Base-by-base conservation (phyloP, 2,113 vertebrate species). In the Archilochus colubris region DNA sequence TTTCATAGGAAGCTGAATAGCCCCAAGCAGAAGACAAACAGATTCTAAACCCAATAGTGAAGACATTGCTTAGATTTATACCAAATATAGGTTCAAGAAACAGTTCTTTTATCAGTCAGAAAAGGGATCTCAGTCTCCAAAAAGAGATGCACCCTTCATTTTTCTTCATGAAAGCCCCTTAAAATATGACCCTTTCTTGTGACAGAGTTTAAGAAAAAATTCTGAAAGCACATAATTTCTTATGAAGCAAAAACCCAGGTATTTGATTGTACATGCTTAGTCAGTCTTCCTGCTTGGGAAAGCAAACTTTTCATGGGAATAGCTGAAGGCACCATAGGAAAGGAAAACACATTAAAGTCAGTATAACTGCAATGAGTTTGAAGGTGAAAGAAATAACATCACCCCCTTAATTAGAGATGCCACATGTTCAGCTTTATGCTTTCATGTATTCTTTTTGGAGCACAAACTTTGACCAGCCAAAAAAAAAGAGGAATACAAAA, bases 1-100 rank as follows among this genome's bases (percentile, higher is more conserved):
- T 97, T 96, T 95, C 74, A 95, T 89, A 92, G 78, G 80, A 82
- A 91, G 83, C 21, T 94, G 66, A 96, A 95, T 68, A 92, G 91
- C 91, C 93, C 77, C 81, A 91, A 95, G 95, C 86, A 96, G 91
- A 92, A 95, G 74, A 79, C 80, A 95, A 80, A 76, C 80, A 53
- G 66, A 84, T 81, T 94, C 77, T 81, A 93, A 89, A 55, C 77
- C 83, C 62, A 89, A 68, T 3, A 89, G 53, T 28, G 78, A 87
- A 93, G 86, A 72, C 77, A 62, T 30, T 58, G 66, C 31, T 28
- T 76, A 91, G 77, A 91, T 86, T 88, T 78, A 69, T 79, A 62
- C 84, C 88, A 91, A 89, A 89, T 69, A 46, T 50, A n/a, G 24
- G 74, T 73, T 93, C 91, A 93, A 92, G 62, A 57, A 12, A n/a